Evolutionary conservation across 2,797 vertebrate genomes (phyloP).

Genomic region (Naso thynnoides): DNA sequence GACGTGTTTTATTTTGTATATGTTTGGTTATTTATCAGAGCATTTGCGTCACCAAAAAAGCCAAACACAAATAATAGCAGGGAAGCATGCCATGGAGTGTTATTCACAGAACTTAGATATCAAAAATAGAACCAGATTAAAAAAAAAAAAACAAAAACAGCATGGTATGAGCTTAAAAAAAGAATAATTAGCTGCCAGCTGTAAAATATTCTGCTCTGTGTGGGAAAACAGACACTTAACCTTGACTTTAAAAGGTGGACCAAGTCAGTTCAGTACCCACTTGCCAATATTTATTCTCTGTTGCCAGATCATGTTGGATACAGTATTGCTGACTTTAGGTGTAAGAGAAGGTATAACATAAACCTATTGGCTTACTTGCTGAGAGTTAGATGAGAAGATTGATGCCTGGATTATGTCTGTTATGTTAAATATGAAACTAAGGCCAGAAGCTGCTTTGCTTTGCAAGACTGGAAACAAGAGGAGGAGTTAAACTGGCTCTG

Average conservation of each 20-base stretch:
- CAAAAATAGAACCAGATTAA: conserved; percentile 17
- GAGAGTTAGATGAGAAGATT: not conserved
- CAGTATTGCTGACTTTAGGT: not conserved
- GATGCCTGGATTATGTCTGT: not conserved
- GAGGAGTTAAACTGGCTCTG: not conserved
- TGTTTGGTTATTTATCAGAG: conserved; percentile 2
- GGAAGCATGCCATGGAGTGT: not conserved
- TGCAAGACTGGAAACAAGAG: not conserved
- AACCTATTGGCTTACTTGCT: not conserved
- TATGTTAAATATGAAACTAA: not conserved
- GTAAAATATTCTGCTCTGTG: not conserved
- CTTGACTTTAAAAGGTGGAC: not conserved
- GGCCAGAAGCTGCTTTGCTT: not conserved
- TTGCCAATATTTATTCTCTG: not conserved
- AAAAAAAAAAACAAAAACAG: conserved; percentile 37
- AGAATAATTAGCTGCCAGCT: conserved; percentile 29
- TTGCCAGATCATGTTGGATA: not conserved
- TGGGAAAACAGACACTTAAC: conserved; percentile 9
- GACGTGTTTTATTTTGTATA: conserved; percentile 25
- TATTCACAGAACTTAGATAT: conserved; percentile 1
- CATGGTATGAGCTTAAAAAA: conserved; percentile 8
- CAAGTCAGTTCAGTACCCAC: not conserved
- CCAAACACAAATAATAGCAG: not conserved
- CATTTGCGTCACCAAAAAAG: not conserved
- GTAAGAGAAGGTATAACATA: not conserved